These are phyloP conservation scores for Oedothorax gibbosus DNA, from an alignment of 1,140 invertebrate species.

Conservation along the genomic window DNA sequence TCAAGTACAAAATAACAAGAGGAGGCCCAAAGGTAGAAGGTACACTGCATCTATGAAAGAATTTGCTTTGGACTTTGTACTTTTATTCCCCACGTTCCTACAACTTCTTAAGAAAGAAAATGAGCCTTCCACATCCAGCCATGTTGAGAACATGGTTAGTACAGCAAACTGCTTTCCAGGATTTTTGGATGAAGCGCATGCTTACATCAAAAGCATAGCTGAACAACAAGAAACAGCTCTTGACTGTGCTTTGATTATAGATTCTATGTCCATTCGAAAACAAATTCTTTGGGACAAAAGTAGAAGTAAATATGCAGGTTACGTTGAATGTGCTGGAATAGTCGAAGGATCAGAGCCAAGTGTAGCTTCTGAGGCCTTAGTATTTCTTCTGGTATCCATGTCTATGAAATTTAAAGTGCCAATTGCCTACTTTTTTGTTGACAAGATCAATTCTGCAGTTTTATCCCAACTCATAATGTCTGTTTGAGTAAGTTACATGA, in stretches of 20 bases:
- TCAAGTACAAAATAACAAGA: too few species aligned
- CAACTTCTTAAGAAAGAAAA: too few species aligned
- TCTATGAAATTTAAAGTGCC: background rate
- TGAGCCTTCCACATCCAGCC: too few species aligned
- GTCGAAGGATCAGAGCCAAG: background rate
- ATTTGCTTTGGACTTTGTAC: too few species aligned
- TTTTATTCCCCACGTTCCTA: too few species aligned
- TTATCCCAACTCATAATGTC: background rate
- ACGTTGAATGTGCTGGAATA: background rate
- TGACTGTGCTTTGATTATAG: conserved; percentile 3
- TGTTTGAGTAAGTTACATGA: background rate
- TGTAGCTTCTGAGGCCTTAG: background rate
- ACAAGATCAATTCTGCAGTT: background rate
- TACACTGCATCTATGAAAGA: too few species aligned
- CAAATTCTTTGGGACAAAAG: background rate
- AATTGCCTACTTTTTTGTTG: background rate
- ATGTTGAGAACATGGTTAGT: too few species aligned
- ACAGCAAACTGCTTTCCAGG: too few species aligned
- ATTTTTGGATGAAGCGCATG: too few species aligned
- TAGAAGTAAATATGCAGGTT: background rate
- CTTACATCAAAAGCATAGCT: too few species aligned
- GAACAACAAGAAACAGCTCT: too few species aligned
- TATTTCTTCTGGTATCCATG: background rate
- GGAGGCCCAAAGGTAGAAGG: too few species aligned
- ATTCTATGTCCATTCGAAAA: background rate